Evolutionary conservation across 2,113 vertebrate genomes (phyloP), one percentile per base, ranked within the genome.

Genomic region (Pungitius pungitius): DNA sequence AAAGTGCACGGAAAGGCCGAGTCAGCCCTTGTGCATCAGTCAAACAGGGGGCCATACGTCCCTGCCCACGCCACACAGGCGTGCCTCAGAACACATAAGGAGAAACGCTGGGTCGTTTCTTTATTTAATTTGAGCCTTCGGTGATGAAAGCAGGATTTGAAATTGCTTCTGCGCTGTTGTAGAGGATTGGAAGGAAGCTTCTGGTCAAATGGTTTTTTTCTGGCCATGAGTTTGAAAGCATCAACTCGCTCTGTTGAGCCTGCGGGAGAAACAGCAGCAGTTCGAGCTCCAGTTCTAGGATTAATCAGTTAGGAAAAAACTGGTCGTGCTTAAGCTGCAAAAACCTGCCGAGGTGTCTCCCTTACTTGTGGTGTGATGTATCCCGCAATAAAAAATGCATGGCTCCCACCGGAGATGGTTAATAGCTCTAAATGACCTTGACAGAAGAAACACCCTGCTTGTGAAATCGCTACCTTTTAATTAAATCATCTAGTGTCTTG

Each of bases 111-210:
- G 62, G 66, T 84, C 80, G 43, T 77, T 67, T 70, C 55, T 81
- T 86, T 83, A 69, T 81, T 86, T 83, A 69, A 75, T 82, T 83
- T 68, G 1, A 64, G 74, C 81, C 76, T 76, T 12, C 30, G 83
- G 56, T 75, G 65, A 74, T 63, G 52, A 71, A 64, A 70, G 67
- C 35, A 43, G 43, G 73, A 60, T 83, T 75, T 80, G 3, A 80
- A 78, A 82, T 57, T 69, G 52, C 47, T 58, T 59, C 39, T 70
- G 49, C 54, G 26, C 45, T 76, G 3, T 81, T 85, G 70, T 67
- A 57, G 58, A 59, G 69, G 69, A 88, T 63, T 67, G 54, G 45
- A 73, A 70, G 71, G 77, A 75, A 66, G 75, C 65, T 71, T 71
- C 62, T 61, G 55, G 39, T 62, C 26, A 47, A 80, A 51, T 72